Percentiles rank a stretch among this genome's conserved stretches.
phyloP scores from a whole-genome alignment of 2,888 invertebrate genomes.

The Drosophila kanekoi region DNA sequence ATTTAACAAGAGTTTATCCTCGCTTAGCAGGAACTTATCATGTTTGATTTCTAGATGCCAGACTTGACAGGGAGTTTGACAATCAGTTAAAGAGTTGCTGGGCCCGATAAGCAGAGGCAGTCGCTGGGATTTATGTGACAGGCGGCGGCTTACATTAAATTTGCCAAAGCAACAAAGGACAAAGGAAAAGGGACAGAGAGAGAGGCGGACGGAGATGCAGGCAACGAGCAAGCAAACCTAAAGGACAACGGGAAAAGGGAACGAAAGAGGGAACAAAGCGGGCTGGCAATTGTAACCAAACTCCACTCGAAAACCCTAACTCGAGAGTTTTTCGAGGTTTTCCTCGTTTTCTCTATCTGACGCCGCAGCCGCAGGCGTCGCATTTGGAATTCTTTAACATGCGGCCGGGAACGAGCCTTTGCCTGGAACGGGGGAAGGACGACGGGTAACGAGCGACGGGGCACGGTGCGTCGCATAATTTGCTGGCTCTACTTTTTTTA shows the following conservation, averaged over 20 bases:
- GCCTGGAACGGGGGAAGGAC: not conserved
- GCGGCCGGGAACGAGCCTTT: conserved; percentile 4
- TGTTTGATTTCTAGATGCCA: too few species aligned
- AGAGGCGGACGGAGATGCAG: conserved; percentile 42
- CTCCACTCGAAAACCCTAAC: conserved; percentile 57
- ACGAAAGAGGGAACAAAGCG: conserved; percentile 7
- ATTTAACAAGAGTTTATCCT: too few species aligned
- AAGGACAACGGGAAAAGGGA: conserved; percentile 44
- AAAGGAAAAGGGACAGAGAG: not conserved
- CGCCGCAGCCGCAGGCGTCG: conserved; percentile 56
- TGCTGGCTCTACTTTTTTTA: conserved; percentile 37
- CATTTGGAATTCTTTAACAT: conserved; percentile 55
- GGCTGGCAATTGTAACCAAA: conserved; percentile 64
- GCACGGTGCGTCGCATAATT: conserved; percentile 34
- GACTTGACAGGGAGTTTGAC: too few species aligned
- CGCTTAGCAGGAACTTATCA: too few species aligned
- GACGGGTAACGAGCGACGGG: too few species aligned
- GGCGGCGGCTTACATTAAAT: conserved; percentile 55
- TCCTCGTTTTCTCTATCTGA: conserved; percentile 22
- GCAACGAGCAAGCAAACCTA: conserved; percentile 52
- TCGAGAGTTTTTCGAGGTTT: conserved; percentile 63
- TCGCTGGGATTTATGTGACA: conserved; percentile 41
- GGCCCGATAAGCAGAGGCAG: conserved; percentile 5
- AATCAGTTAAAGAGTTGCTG: not conserved
- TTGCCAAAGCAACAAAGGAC: conserved; percentile 34